Conservation (phyloP, 2,113 vertebrate species). For the Cynopterus brachyotis region DNA sequence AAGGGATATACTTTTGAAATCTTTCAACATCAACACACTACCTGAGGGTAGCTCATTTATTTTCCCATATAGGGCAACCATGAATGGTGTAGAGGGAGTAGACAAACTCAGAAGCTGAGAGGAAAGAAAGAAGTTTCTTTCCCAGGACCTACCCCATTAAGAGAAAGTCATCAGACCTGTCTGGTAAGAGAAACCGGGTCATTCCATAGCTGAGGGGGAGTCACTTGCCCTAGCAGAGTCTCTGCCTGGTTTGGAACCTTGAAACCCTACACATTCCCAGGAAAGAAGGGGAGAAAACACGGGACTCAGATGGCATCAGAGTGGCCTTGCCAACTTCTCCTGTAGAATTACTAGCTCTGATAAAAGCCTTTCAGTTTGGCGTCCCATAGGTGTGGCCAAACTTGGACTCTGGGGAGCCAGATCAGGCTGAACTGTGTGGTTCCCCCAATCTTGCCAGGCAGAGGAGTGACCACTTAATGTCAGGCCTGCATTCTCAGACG, state of each 20-base stretch:
- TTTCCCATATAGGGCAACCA: neutral
- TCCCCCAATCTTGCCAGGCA: neutral
- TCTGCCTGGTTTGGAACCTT: conserved; percentile 22
- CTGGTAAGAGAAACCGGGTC: conserved; percentile 65
- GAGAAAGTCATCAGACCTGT: conserved; percentile 72
- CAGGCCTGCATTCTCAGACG: neutral
- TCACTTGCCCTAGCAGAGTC: neutral
- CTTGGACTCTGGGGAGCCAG: neutral
- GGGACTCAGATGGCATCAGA: neutral
- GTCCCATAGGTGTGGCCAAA: neutral
- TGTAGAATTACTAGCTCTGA: neutral
- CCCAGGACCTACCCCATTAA: conserved; percentile 59
- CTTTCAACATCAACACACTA: neutral
- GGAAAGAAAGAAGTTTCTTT: conserved; percentile 46
- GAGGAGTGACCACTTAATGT: neutral
- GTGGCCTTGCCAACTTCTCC: neutral
- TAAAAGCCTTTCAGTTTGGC: neutral
- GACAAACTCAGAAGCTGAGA: neutral
- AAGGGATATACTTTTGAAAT: neutral
- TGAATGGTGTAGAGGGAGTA: neutral
- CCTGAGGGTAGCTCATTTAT: neutral
- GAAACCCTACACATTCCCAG: conserved; percentile 17
- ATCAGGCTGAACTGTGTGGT: neutral
- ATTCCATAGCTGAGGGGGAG: conserved; percentile 11
- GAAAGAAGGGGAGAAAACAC: neutral